phyloP scores from a whole-genome alignment of 2,888 invertebrate species.

The Tipula confusa region DNA sequence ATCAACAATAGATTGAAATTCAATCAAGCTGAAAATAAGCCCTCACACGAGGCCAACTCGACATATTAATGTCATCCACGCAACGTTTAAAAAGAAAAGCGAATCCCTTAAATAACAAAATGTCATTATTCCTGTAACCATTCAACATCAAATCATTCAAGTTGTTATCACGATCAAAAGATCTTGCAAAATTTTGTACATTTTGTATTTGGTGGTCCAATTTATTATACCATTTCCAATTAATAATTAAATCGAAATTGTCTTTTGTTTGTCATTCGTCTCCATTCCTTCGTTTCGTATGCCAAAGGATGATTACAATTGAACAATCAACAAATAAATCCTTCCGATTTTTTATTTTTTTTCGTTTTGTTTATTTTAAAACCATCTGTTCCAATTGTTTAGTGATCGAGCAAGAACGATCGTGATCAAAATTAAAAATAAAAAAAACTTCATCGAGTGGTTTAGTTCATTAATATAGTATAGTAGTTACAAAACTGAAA shows the following conservation, averaged over 20 bases:
- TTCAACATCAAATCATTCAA: conserved; percentile 20
- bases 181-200: background rate
- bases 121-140: background rate
- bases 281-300: background rate
- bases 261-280: background rate
- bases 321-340: conserved; percentile 3
- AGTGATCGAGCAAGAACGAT: background rate
- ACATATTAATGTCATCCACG: no score
- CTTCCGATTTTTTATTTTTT: background rate
- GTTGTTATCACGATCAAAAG: background rate
- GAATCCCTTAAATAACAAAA: background rate
- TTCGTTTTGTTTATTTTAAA: no score
- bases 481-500: background rate
- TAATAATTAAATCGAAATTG: background rate
- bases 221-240: conserved; percentile 1
- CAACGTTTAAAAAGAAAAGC: no score
- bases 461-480: background rate
- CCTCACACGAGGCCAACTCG: no score
- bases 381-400: background rate
- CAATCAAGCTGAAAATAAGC: no score
- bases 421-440: conserved; percentile 13
- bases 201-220: background rate
- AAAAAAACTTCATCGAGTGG: background rate
- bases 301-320: background rate
- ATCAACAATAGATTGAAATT: no score